Evolutionary conservation across 2,888 invertebrate species (phyloP), one percentile per base, ranked within the genome.

Genomic region (Acleris laterana): DNA sequence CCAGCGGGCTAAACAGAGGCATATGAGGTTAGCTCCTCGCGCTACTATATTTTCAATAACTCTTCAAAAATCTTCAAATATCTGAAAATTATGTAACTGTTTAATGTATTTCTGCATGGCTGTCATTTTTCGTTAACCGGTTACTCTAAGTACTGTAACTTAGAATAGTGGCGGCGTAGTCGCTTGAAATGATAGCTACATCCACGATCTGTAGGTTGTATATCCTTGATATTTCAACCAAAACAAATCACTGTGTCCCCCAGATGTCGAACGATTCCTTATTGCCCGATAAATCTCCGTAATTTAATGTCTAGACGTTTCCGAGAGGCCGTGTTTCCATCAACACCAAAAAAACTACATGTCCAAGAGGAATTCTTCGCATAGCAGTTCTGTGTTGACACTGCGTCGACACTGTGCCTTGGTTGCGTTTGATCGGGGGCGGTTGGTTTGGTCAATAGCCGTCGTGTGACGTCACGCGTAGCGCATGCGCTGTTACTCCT

Each of bases 401-500:
- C 7, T 16, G 55, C 38, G 50, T 48, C 28, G 25, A n/a, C 57
- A 11, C 50, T 17, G 49, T 48, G 55, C 49, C 53, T 44, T 44
- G 62, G 22, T 19, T 52, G 19, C 22, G 9, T 44, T 48, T 28
- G 51, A 51, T 44, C 22, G 13, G n/a, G 17, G 38, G 38, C 42
- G 49, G 63, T 52, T 58, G 28, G 57, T 66, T 66, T 66, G 62
- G 66, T 66, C 66, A 66, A 66, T 66, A 66, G 57, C 57, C 32
- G 61, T 2, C 17, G 19, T 62, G 66, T 66, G 61, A 66, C 66
- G 66, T 66, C 66, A 62, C 57, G 19, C n/a, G 2, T 57, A 5
- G 62, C 66, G 66, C 66, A 57, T 57, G 66, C 66, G 66, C 51
- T 44, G 38, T 38, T 13, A 50, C 6, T 19, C 51, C 7, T 57